Evolutionary conservation across 2,113 vertebrate genomes (phyloP).

Genomic region (Epinephelus moara): DNA sequence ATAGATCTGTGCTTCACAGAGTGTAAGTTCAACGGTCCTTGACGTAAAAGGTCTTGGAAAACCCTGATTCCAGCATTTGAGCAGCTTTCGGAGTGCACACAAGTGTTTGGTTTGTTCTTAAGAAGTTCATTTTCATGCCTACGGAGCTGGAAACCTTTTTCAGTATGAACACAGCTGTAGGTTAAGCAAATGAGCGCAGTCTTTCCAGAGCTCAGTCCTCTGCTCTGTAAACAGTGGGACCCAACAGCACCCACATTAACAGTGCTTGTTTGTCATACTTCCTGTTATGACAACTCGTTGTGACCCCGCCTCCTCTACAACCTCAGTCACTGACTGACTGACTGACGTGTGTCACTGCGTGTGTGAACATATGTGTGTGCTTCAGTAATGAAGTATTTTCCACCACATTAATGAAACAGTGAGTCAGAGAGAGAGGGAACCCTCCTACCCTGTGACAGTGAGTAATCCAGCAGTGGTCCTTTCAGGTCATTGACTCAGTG

Average conservation of each 20-base stretch:
- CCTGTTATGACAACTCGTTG: constrained; percentile 58
- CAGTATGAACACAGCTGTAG: constrained; percentile 1
- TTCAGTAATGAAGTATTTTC: constrained; percentile 30
- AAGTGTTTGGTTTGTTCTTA: background rate
- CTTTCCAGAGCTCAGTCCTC: constrained; percentile 21
- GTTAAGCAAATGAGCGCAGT: constrained; percentile 3
- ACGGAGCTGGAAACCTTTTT: background rate
- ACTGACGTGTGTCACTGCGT: constrained; percentile 6
- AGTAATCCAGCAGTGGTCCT: background rate
- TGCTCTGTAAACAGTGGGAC: constrained; percentile 21
- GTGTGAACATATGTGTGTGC: background rate
- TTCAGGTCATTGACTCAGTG: constrained; percentile 38
- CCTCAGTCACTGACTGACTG: background rate
- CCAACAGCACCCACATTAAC: constrained; percentile 24
- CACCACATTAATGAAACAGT: constrained; percentile 13
- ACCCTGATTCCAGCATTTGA: background rate
- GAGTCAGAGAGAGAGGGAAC: constrained; percentile 56
- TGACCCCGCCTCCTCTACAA: constrained; percentile 26
- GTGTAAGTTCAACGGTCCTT: background rate
- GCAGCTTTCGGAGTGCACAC: background rate
- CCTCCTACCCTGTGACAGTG: constrained; percentile 34
- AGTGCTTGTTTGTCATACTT: constrained; percentile 55
- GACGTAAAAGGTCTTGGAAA: background rate
- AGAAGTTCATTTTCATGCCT: background rate
- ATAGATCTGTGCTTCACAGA: background rate